Conservation (phyloP, 2,797 vertebrate species). For the Philypnodon macrostomus region DNA sequence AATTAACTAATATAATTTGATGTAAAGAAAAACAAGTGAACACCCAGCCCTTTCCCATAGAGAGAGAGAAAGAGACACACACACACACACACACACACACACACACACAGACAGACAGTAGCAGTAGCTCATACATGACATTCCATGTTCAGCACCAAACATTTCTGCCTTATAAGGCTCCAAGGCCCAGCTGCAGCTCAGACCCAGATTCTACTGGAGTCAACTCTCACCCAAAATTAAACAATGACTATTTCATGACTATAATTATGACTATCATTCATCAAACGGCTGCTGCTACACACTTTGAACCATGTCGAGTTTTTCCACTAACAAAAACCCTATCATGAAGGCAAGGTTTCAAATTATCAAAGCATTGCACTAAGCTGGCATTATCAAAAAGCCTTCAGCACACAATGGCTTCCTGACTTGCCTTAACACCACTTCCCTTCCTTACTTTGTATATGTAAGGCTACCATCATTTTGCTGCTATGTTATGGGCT, state of each 20-base stretch:
- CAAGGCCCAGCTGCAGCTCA: constrained; percentile 23
- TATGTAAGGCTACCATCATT: too few relatives aligned
- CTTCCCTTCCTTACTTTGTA: background rate
- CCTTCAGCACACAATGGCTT: constrained; percentile 4
- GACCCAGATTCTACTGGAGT: constrained; percentile 10
- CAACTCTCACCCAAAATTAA: constrained; percentile 1
- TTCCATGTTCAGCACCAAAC: constrained; percentile 47
- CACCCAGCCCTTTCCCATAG: background rate
- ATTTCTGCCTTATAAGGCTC: constrained; percentile 66
- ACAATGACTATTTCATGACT: constrained; percentile 2
- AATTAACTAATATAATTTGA: background rate
- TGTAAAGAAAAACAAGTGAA: background rate
- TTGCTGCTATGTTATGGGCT: background rate
- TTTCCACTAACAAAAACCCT: constrained; percentile 1
- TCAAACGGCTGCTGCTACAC: constrained; percentile 1
- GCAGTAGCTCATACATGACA: constrained; percentile 49
- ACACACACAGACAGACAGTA: constrained; percentile 3
- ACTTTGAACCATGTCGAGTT: background rate
- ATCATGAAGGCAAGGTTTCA: constrained; percentile 8
- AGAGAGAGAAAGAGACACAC: too few relatives aligned
- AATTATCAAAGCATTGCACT: constrained; percentile 52
- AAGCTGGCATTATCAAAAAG: constrained; percentile 37
- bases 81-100: background rate
- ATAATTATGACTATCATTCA: background rate
- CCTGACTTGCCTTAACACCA: constrained; percentile 33